phyloP scores from a whole-genome alignment of 2,797 vertebrate species.

The Tadarida brasiliensis region DNA sequence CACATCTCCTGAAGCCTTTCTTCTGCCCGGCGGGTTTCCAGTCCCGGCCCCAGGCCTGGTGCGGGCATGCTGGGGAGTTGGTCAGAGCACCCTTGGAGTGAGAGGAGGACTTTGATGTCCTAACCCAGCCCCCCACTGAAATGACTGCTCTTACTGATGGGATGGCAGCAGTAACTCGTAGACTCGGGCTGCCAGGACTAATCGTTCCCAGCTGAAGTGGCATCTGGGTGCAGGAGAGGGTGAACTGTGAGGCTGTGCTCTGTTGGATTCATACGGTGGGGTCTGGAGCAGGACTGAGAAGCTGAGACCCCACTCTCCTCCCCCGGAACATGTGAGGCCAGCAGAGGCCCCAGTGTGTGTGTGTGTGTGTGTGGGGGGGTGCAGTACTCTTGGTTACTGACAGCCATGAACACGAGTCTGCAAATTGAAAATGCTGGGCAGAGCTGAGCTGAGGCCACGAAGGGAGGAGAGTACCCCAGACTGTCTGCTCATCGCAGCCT shows the following conservation, averaged over 20 bases:
- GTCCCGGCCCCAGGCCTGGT: neutral
- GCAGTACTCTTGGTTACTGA: neutral
- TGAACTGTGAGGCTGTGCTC: neutral
- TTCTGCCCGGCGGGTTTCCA: neutral
- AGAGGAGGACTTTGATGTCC: neutral
- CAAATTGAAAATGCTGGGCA: neutral
- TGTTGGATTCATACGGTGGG: neutral
- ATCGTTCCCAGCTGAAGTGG: neutral
- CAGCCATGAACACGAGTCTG: neutral
- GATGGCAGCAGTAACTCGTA: accelerated
- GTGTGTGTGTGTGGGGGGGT: no score
- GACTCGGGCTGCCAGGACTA: neutral
- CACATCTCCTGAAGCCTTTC: neutral
- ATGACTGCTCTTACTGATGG: neutral
- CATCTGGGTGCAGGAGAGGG: neutral
- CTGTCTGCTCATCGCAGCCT: neutral
- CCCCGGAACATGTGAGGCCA: neutral
- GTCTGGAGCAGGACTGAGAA: neutral
- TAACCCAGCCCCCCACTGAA: accelerated
- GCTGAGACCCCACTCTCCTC: no score
- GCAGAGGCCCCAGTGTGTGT: neutral
- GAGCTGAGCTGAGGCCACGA: neutral
- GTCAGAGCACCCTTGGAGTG: neutral
- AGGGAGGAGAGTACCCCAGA: neutral
- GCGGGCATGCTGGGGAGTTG: accelerated